Percentiles rank a stretch among this genome's conserved stretches.
Evolutionary conservation across 2,888 invertebrate species (phyloP).

Genomic region (Diarsia rubi): DNA sequence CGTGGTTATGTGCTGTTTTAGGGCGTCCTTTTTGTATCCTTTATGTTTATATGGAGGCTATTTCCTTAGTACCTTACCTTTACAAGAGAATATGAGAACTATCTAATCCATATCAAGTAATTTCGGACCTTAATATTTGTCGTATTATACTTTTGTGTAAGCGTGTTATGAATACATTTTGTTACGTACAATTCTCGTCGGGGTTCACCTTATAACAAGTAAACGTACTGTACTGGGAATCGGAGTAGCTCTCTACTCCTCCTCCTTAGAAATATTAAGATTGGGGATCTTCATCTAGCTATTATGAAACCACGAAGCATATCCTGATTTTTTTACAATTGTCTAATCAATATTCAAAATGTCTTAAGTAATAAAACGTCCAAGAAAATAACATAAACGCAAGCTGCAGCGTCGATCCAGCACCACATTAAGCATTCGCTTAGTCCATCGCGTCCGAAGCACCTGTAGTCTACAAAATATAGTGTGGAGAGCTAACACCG

Average conservation of each 20-base stretch:
- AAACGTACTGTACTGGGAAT: too few relatives aligned
- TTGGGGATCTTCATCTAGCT: not conserved
- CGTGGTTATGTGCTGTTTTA: constrained; percentile 68
- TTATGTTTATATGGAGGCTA: constrained; percentile 49
- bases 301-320: not conserved
- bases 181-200: not conserved
- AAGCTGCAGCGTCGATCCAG: constrained; percentile 5
- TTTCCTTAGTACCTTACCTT: constrained; percentile 52
- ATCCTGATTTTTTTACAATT: not conserved
- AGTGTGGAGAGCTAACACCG: constrained; percentile 72
- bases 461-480: constrained; percentile 82
- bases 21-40: constrained; percentile 58
- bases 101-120: constrained; percentile 53
- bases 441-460: constrained; percentile 68
- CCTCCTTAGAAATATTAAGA: not conserved
- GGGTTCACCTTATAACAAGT: not conserved
- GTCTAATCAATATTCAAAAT: not conserved
- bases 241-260: not conserved
- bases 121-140: constrained; percentile 33
- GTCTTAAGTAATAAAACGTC: not conserved
- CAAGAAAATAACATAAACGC: not conserved
- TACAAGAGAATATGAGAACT: constrained; percentile 56
- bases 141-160: constrained; percentile 1
- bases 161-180: constrained; percentile 40
- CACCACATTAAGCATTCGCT: constrained; percentile 52